Evolutionary conservation across 64 coral and sea anemone species (phyloP).

Genomic region (Exaiptasia diaphana): DNA sequence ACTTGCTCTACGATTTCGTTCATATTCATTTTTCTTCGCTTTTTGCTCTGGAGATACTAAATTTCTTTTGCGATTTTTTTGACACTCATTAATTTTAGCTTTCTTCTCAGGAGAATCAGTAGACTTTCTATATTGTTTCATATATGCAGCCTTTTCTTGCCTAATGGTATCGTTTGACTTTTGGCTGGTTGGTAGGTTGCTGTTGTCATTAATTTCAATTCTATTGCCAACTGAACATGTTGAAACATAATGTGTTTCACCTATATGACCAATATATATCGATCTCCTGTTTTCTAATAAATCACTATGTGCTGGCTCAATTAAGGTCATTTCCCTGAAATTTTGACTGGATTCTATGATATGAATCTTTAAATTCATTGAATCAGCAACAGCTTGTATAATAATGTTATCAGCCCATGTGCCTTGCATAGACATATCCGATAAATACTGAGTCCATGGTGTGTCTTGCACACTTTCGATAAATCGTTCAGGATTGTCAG

Average conservation of each 20-base stretch:
- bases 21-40: background rate
- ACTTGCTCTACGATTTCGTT: background rate
- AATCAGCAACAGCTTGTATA: conserved; percentile 61
- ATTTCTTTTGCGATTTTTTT: background rate
- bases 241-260: background rate
- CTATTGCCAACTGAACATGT: too few relatives aligned
- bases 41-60: background rate
- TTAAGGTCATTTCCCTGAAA: background rate
- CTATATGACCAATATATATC: background rate
- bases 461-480: conserved; percentile 34
- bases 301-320: background rate
- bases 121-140: background rate
- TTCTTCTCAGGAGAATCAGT: background rate
- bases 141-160: background rate
- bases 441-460: conserved; percentile 30
- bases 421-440: conserved; percentile 50
- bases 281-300: background rate
- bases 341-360: conserved; percentile 55
- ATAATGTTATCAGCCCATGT: conserved; percentile 73
- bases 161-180: background rate
- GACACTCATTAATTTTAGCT: background rate
- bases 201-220: background rate
- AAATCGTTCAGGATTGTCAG: conserved; percentile 52
- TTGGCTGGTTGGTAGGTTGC: background rate
- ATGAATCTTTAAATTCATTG: conserved; percentile 74